Percentiles rank a stretch among this genome's conserved stretches.
Conservation (phyloP, 2,113 vertebrate genomes). For the Leucoraja erinaceus region DNA sequence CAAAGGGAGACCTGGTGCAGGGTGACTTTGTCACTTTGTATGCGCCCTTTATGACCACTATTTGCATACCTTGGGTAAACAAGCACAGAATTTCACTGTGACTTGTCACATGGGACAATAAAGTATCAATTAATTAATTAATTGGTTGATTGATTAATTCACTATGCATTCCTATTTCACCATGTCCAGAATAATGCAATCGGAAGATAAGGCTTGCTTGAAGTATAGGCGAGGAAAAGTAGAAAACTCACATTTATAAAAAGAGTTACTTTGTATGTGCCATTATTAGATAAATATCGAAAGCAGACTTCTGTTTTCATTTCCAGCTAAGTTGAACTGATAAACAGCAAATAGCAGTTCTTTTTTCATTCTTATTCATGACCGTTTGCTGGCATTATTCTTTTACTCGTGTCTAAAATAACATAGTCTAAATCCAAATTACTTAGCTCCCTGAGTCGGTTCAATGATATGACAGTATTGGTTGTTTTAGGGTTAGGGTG, state of each 20-base stretch:
- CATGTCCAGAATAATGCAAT: background rate
- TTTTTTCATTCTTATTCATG: background rate
- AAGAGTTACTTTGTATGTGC: background rate
- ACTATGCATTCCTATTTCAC: background rate
- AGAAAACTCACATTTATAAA: background rate
- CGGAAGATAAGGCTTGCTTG: background rate
- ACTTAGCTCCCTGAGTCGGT: no score
- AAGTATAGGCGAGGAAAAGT: background rate
- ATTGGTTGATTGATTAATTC: no score
- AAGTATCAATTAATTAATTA: no score
- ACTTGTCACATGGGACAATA: no score
- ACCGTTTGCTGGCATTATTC: background rate
- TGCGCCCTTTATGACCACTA: no score
- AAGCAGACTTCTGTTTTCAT: background rate
- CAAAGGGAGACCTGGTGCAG: no score
- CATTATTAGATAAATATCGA: background rate
- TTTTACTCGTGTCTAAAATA: background rate
- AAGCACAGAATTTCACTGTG: no score
- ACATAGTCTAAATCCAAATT: no score
- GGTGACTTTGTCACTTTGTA: no score
- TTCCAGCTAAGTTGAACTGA: background rate
- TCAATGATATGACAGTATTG: no score
- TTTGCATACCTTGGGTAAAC: no score
- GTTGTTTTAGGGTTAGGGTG: no score
- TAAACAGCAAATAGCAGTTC: background rate